Evolutionary conservation across 2,113 vertebrate species (phyloP), one percentile per base, ranked within the genome.

Genomic region (Gobiocypris rarus): DNA sequence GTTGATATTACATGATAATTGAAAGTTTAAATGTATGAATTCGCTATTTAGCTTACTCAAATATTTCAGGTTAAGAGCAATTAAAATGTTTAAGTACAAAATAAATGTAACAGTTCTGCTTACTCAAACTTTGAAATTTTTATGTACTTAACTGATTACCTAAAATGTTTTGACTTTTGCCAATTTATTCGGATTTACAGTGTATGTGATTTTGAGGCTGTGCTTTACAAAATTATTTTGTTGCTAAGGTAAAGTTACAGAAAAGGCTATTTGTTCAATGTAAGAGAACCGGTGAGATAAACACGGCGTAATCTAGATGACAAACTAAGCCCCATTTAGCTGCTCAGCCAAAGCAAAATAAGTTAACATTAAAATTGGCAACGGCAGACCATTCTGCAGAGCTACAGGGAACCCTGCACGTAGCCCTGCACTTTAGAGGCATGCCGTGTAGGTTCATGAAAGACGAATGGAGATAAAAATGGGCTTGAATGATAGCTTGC

Each of bases 361-460:
- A 41, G 7, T 9, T 28, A 61, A n/a, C 75, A 45, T 61, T 78
- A 45, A 61, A n/a, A 63, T 26, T 79, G 76, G 75, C 75, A 78
- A 61, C 3, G 4, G 54, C 13, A 78, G 7, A 11, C 34, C 56
- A 26, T 58, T 78, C 56, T 63, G 38, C 56, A 45, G 76, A 79
- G n/a, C 76, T 79, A 79, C 76, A 79, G 76, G 56, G 56, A 79
- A 13, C 38, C 38, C 56, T 11, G 38, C 76, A 79, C 38, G 76
- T 63, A 79, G 76, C 76, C 76, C n/a, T 43, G 52, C 52, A 59
- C 34, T 45, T 61, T 79, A 45, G 58, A 63, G 38, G 56, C 76
- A 63, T 26, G 76, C 76, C 4, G 70, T 28, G 81, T 22, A 48
- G 13, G n/a, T 71, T 59, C 34, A 83, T 34, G 34, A 77, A 67